Evolutionary conservation across 2,797 vertebrate genomes (phyloP).

Genomic region (Cossypha niveicapilla): DNA sequence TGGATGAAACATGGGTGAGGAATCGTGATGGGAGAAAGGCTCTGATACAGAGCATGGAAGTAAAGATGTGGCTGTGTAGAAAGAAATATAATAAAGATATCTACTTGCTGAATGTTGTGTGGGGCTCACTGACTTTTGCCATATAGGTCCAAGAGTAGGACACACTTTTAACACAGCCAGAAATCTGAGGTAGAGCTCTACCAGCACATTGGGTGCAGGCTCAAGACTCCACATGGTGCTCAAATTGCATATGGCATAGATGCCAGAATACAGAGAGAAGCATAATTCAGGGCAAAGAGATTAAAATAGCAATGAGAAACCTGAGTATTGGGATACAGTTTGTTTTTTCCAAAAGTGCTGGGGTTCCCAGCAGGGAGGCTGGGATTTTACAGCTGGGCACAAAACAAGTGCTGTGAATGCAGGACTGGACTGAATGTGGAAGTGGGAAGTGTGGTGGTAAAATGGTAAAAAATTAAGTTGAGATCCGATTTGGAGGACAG

Average conservation of each 20-base stretch:
- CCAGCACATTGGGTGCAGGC: neutral
- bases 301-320: neutral
- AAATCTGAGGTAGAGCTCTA: neutral
- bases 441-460: neutral
- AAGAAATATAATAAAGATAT: neutral
- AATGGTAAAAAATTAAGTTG: neutral
- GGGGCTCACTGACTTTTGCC: neutral
- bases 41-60: neutral
- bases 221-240: neutral
- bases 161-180: neutral
- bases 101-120: neutral
- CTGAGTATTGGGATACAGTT: neutral
- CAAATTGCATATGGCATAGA: neutral
- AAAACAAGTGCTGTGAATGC: neutral
- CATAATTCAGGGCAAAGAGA: neutral
- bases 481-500: fast-evolving
- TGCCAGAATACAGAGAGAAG: neutral
- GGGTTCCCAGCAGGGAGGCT: neutral
- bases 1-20: neutral
- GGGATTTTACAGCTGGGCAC: neutral
- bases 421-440: neutral
- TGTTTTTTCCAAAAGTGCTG: neutral
- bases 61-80: neutral
- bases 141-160: neutral
- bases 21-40: neutral